Evolutionary conservation across 2,888 invertebrate genomes (phyloP).

Genomic region (Pristionchus exspectatus): DNA sequence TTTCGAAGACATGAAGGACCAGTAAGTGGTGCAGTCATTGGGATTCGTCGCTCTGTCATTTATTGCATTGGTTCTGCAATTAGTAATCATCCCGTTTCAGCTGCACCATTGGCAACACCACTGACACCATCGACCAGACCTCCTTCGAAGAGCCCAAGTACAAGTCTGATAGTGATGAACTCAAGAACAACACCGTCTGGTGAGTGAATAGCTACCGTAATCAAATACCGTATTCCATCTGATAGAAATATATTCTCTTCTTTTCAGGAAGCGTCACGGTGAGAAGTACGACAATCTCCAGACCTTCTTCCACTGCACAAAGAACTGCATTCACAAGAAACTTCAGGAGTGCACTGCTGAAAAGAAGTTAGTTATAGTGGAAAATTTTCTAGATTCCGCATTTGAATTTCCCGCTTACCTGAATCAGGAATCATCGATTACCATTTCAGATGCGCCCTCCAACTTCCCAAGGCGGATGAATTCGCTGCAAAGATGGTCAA

Average conservation of each 20-base stretch:
- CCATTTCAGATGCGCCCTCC: neutral
- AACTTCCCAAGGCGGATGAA: neutral
- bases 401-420: neutral
- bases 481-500: neutral
- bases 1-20: neutral
- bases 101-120: neutral
- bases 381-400: neutral
- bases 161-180: neutral
- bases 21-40: constrained; percentile 33
- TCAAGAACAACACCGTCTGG: constrained; percentile 22
- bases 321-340: constrained; percentile 8
- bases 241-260: neutral
- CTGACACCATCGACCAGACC: neutral
- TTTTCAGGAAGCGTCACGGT: neutral
- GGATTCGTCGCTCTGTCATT: neutral
- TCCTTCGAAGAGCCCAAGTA: neutral
- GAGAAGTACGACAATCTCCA: neutral
- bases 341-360: neutral
- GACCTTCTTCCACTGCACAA: constrained; percentile 31
- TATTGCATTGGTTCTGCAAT: neutral
- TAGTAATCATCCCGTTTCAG: constrained; percentile 27
- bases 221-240: too few relatives aligned
- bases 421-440: neutral
- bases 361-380: neutral
- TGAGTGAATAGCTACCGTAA: constrained; percentile 10